These are phyloP conservation scores for Matsumurasca onukii DNA, from an alignment of 1,140 invertebrate species.

Conservation along the genomic window DNA sequence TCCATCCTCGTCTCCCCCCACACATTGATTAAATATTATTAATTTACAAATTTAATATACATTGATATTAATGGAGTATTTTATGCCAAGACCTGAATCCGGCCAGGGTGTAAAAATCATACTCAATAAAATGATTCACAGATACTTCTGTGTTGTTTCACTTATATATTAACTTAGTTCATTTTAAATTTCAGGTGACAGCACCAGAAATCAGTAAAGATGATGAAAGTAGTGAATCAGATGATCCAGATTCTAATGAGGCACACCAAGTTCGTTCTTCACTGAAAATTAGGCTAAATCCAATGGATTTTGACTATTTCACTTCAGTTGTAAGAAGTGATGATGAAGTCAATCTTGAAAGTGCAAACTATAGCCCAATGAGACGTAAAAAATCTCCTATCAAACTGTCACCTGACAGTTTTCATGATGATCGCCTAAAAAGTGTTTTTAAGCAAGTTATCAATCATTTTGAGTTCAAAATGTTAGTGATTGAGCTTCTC, in stretches of 20 bases:
- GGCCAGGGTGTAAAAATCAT: too few species aligned
- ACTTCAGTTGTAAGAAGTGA: conserved; percentile 57
- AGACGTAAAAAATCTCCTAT: conserved; percentile 40
- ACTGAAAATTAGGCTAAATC: conserved; percentile 57
- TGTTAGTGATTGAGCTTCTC: conserved; percentile 59
- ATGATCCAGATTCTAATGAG: conserved; percentile 9
- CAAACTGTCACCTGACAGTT: conserved; percentile 53
- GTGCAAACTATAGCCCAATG: conserved; percentile 32
- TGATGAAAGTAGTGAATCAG: conserved; percentile 19
- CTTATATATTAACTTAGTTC: too few species aligned
- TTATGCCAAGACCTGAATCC: too few species aligned
- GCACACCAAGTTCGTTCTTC: neutral
- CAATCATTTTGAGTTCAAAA: conserved; percentile 57
- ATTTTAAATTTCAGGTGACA: neutral
- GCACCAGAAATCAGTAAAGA: neutral
- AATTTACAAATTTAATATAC: too few species aligned
- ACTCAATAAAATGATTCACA: too few species aligned
- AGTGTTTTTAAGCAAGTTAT: conserved; percentile 55
- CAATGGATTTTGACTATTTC: conserved; percentile 67
- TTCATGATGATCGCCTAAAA: conserved; percentile 55
- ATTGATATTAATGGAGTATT: too few species aligned
- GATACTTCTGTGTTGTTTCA: too few species aligned
- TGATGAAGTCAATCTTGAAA: conserved; percentile 49
- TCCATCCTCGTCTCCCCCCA: too few species aligned
- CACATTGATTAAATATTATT: too few species aligned